These are phyloP conservation scores for Meteorus sp. DNA, from an alignment of 1,140 invertebrate species.

Conservation along the genomic window DNA sequence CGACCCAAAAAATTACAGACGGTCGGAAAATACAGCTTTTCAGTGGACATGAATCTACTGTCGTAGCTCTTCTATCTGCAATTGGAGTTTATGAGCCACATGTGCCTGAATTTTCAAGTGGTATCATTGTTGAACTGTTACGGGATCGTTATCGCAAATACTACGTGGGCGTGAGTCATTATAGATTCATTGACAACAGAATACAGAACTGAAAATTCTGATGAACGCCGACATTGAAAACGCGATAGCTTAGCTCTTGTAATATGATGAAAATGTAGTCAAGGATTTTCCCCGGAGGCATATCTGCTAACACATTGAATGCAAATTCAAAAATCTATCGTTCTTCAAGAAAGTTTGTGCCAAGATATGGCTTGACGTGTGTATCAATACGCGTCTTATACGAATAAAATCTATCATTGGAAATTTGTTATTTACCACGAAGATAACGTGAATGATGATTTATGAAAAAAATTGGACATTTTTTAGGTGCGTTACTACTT, in stretches of 20 bases:
- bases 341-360: too few species aligned
- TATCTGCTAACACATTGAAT: too few species aligned
- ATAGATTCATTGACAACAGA: background rate
- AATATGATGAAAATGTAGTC: background rate
- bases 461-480: conserved; percentile 10
- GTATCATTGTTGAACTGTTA: conserved; percentile 50
- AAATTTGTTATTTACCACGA: background rate
- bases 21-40: conserved; percentile 64
- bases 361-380: too few species aligned
- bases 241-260: background rate
- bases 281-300: too few species aligned
- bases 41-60: conserved; percentile 72
- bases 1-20: conserved; percentile 39
- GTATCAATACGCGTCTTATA: too few species aligned
- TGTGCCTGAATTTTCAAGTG: conserved; percentile 61
- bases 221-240: too few species aligned
- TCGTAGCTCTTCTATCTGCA: conserved; percentile 67
- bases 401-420: background rate
- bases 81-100: conserved; percentile 66
- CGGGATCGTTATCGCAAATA: conserved; percentile 23
- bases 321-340: too few species aligned
- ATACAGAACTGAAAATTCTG: background rate
- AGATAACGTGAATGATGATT: too few species aligned
- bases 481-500: conserved; percentile 23
- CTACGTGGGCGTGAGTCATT: conserved; percentile 34